These are phyloP conservation scores for Cetoscarus ocellatus DNA, from an alignment of 2,797 vertebrate genomes.

Conservation along the genomic window DNA sequence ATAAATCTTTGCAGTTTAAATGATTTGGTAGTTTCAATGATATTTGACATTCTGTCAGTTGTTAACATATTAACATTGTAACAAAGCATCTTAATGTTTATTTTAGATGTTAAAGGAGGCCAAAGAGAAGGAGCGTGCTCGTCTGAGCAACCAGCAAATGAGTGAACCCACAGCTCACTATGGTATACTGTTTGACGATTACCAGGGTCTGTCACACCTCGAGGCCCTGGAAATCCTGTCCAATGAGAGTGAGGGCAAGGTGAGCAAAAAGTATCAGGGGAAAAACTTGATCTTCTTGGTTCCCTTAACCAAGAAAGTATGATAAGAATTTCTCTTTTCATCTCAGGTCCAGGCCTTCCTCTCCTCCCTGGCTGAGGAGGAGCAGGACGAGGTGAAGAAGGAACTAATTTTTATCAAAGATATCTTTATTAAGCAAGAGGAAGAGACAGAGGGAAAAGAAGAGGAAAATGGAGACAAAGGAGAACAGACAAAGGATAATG, in stretches of 20 bases:
- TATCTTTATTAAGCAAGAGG: slow-evolving; percentile 88
- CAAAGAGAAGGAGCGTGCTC: slow-evolving; percentile 95
- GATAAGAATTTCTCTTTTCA: neutral
- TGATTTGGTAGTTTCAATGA: slow-evolving; percentile 4
- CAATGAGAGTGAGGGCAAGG: slow-evolving; percentile 96
- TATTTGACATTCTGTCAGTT: neutral
- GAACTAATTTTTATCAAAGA: slow-evolving; percentile 94
- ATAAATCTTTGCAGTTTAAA: too few species aligned
- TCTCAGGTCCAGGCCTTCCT: slow-evolving; percentile 92
- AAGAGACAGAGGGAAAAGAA: slow-evolving; percentile 76
- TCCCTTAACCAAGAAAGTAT: neutral
- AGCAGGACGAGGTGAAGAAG: slow-evolving; percentile 89
- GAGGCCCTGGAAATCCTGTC: slow-evolving; percentile 99
- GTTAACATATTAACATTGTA: neutral
- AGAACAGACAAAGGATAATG: slow-evolving; percentile 77
- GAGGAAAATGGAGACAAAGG: slow-evolving; percentile 58
- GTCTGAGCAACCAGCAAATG: slow-evolving; percentile 88
- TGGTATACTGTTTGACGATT: slow-evolving; percentile 96
- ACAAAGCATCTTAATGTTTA: slow-evolving; percentile 10
- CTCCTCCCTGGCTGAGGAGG: slow-evolving; percentile 86
- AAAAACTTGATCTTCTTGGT: too few species aligned
- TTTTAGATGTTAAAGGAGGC: slow-evolving; percentile 95
- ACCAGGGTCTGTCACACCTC: slow-evolving; percentile 96
- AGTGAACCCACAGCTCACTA: slow-evolving; percentile 93
- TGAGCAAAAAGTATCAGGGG: slow-evolving; percentile 57